phyloP scores from a whole-genome alignment of 2,113 vertebrate genomes.

The Dunckerocampus dactyliophorus region DNA sequence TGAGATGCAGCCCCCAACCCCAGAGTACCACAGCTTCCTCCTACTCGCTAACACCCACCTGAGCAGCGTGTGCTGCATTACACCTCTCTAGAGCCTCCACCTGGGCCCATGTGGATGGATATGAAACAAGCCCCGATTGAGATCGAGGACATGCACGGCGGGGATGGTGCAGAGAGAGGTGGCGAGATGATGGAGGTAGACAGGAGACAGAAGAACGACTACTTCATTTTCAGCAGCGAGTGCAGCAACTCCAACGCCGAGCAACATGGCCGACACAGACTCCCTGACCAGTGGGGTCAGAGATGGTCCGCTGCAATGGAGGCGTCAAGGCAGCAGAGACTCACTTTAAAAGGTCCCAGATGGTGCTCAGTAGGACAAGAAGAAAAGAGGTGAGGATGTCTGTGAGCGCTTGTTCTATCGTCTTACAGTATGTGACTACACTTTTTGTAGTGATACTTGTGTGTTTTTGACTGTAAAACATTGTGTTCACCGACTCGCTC shows the following conservation, averaged over 20 bases:
- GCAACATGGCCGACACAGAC: conserved; percentile 41
- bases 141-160: conserved; percentile 29
- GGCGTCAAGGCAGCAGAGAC: conserved; percentile 29
- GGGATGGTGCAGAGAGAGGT: neutral
- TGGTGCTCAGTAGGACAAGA: neutral
- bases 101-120: conserved; percentile 41
- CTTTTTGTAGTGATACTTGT: conserved; percentile 9
- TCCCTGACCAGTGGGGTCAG: conserved; percentile 53
- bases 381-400: neutral
- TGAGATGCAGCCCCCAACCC: neutral
- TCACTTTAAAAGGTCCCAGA: neutral
- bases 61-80: conserved; percentile 58
- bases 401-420: neutral
- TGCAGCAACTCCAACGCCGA: conserved; percentile 58
- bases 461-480: conserved; percentile 27
- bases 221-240: too few species aligned
- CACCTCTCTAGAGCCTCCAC: conserved; percentile 52
- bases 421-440: neutral
- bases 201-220: conserved; percentile 43
- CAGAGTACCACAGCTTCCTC: conserved; percentile 34
- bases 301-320: conserved; percentile 38
- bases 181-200: conserved; percentile 18
- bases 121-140: conserved; percentile 35
- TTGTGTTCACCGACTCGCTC: conserved; percentile 19
- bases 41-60: conserved; percentile 31